phyloP scores from a whole-genome alignment of 2,113 vertebrate species.

The Ptychochromis oligacanthus region DNA sequence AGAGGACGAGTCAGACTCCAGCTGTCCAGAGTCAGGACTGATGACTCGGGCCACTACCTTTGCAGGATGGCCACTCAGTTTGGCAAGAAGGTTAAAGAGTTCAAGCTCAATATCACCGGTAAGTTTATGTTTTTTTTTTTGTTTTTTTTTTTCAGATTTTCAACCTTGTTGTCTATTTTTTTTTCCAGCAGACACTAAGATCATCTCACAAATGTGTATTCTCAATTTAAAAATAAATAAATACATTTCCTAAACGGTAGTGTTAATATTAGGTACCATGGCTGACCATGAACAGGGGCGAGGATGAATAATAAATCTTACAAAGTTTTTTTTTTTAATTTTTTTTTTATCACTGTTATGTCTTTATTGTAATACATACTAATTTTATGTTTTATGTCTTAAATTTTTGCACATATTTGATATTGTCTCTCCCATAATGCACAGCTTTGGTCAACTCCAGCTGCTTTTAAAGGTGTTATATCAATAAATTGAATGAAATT shows the following conservation, averaged over 20 bases:
- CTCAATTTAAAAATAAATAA: accelerated
- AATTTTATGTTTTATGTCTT: not conserved
- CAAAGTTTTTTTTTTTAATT: accelerated
- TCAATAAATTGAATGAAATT: not conserved
- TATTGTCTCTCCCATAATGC: no score
- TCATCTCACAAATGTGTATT: accelerated
- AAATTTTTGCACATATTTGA: not conserved
- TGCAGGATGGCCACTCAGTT: not conserved
- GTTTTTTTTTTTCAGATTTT: accelerated
- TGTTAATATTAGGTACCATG: no score
- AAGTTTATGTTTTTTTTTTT: accelerated
- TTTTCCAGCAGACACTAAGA: accelerated
- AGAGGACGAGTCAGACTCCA: not conserved
- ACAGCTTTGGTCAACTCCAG: no score
- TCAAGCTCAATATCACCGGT: not conserved
- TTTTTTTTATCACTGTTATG: no score
- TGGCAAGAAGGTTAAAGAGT: not conserved
- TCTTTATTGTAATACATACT: not conserved
- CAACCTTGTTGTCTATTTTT: not conserved
- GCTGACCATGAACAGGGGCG: not conserved
- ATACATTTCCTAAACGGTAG: no score
- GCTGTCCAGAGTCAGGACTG: not conserved
- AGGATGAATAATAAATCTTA: not conserved
- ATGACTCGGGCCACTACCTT: not conserved
- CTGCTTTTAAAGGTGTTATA: not conserved